Conservation (phyloP, 2,113 vertebrate species). For the Oryctolagus cuniculus region mOryCun1.1 NC_091442.1:10268501-10269000, state of each 20-base stretch:
- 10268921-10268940: too few species aligned
- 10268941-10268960: too few species aligned
- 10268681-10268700: not conserved
- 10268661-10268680: not conserved
- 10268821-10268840: not conserved
- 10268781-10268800: not conserved
- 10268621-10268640: not conserved
- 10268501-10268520: not conserved
- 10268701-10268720: not conserved
- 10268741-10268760: not conserved
- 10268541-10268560: not conserved
- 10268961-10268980: too few species aligned
- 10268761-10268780: not conserved
- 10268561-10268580: not conserved
- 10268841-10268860: not conserved
- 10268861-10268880: slow-evolving; percentile 14
- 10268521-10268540: too few species aligned
- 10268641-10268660: not conserved
- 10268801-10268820: not conserved
- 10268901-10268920: too few species aligned
- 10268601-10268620: not conserved
- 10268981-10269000: too few species aligned
- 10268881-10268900: not conserved
- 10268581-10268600: not conserved
- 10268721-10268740: not conserved